These are phyloP conservation scores for Ericerus pela DNA, from an alignment of 1,140 invertebrate species.

Conservation along the genomic window DNA sequence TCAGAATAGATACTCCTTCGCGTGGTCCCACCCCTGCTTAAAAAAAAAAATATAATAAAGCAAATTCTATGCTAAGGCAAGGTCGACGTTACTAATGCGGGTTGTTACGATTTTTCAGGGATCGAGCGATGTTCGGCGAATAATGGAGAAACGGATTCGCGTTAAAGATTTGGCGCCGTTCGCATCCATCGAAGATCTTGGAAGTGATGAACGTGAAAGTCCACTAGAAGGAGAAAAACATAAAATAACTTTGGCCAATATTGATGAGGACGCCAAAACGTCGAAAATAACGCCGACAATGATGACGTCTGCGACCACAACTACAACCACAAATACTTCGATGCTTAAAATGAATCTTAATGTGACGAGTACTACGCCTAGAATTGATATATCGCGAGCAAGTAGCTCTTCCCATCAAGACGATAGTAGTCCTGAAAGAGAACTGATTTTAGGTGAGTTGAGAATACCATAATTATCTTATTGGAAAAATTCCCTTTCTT, in stretches of 20 bases:
- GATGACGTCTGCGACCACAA: slow-evolving; percentile 29
- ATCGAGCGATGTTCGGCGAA: no score
- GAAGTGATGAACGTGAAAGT: slow-evolving; percentile 52
- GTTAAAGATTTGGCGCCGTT: slow-evolving; percentile 64
- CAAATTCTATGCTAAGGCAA: no score
- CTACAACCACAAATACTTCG: slow-evolving; percentile 21
- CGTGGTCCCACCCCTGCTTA: no score
- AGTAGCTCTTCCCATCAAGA: slow-evolving; percentile 70
- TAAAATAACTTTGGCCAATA: slow-evolving; percentile 43
- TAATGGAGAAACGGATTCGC: slow-evolving; percentile 16
- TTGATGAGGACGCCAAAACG: slow-evolving; percentile 40
- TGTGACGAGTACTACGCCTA: slow-evolving; percentile 55
- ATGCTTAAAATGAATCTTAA: slow-evolving; percentile 17
- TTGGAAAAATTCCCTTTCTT: no score
- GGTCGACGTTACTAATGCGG: no score
- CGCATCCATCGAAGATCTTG: slow-evolving; percentile 79
- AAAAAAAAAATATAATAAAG: no score
- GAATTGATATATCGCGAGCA: slow-evolving; percentile 72
- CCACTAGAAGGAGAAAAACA: slow-evolving; percentile 38
- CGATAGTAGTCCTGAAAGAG: slow-evolving; percentile 62
- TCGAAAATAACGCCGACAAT: slow-evolving; percentile 24
- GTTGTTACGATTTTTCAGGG: no score
- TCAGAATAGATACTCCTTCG: no score
- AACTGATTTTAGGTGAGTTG: slow-evolving; percentile 41
- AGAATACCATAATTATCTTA: no score